phyloP scores from a whole-genome alignment of 2,113 vertebrate genomes.

The Puffinus mauretanicus region DNA sequence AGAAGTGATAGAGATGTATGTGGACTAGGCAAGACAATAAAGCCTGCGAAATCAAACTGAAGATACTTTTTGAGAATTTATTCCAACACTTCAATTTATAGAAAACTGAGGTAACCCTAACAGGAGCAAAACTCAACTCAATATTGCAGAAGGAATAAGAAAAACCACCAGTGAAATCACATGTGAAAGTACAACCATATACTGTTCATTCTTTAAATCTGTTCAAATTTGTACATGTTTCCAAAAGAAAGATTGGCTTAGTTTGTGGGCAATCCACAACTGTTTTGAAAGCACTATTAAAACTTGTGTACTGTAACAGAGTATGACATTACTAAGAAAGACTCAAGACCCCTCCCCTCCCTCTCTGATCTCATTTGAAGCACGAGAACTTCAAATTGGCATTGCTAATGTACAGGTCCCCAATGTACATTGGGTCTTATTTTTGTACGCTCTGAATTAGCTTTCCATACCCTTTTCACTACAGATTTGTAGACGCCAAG shows the following conservation, averaged over 20 bases:
- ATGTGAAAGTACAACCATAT: neutral
- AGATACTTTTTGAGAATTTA: constrained; percentile 29
- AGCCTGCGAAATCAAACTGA: neutral
- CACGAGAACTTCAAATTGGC: neutral
- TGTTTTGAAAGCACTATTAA: neutral
- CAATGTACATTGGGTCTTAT: neutral
- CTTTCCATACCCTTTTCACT: neutral
- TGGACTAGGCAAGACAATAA: neutral
- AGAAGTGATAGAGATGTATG: neutral
- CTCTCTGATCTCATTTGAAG: neutral
- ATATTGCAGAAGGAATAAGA: neutral
- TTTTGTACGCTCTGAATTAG: neutral
- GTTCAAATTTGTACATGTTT: neutral
- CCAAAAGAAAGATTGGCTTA: neutral
- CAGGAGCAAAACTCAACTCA: neutral
- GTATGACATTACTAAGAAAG: neutral
- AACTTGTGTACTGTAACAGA: neutral
- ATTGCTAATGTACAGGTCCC: neutral
- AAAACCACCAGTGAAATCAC: neutral
- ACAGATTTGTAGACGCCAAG: neutral
- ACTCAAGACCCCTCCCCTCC: neutral
- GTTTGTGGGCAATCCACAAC: neutral
- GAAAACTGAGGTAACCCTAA: constrained; percentile 51
- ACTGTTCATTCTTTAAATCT: neutral
- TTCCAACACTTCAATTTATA: neutral